Base-by-base conservation (phyloP, 1,140 invertebrate species). In the Pomphorhynchus laevis region DNA sequence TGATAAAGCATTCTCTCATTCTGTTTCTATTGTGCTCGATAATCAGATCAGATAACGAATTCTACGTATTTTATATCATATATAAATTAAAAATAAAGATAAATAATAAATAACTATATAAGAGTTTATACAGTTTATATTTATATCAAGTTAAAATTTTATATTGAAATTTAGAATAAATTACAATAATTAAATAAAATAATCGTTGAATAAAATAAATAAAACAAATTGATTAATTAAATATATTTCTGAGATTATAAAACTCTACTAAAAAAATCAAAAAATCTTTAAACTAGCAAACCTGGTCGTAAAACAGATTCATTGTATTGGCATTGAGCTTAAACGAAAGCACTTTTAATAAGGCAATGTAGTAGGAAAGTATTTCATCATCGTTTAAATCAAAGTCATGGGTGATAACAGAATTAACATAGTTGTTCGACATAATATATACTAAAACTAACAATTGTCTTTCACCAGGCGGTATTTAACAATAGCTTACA, bases 311-410 rank as follows among this genome's bases (percentile, higher is more conserved):
- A 58, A 95, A 98, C 57, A 98, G 95, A 54, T 98, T 82, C 51
- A 98, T 86, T 2, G 86, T 95, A 54, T 95, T 79, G 45, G 70
- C 68, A 61, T 95, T 95, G n/a, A 98, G 59, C 61, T 95, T 95
- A 27, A 95, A 64, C 46, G 84, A 95, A 14, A 98, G 62, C 0
- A 84, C 95, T 58, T 95, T 95, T 40, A 95, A 56, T 34, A 98
- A 95, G 34, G 84, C 86, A 53, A 98, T 93, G 56, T 95, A 98
- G 56, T 98, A 95, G 4, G 84, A 86, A 79, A 95, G 91, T 49
- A 61, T 61, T 66, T 98, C 89, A 62, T 98, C 89, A 61, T 98
- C 84, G 12, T 76, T 80, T 52, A 98, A 89, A 57, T 98, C 86
- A 66, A 95, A 95, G 61, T 89, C 89, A 59, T 95, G 84, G 27